Base-by-base conservation (phyloP, 2,888 invertebrate species). In the Falcaria lacertinaria region DNA sequence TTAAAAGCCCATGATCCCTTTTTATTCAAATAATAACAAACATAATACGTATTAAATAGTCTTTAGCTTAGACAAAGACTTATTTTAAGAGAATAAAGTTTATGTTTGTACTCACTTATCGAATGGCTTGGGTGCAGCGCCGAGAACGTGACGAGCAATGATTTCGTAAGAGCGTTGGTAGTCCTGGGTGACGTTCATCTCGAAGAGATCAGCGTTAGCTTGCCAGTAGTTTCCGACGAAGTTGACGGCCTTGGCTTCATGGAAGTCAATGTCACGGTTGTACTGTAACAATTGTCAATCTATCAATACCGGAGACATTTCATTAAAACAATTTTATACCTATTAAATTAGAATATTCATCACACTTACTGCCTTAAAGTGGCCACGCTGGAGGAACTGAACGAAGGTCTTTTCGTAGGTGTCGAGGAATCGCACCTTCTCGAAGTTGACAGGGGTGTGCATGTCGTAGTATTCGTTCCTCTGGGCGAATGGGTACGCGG, bases 401-500 rank as follows among this genome's bases (percentile, higher is more conserved):
- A 90, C 64, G 75, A 86, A 86, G 15, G 71, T 70, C 48, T 89
- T 84, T 63, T 92, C 92, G 74, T 92, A 93, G 45, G 89, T 80
- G 54, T 91, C 86, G 81, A 93, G 91, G 60, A 92, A 89, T 43
- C 90, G 74, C 15, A 87, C 52, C 41, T 77, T 67, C 51, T 93
- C 88, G 14, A 70, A 63, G 48, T 86, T 77, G 19, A 74, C 72
- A 85, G 91, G 88, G 67, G 57, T 66, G 39, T 80, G 90, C 42
- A 94, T 76, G 43, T 91, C 85, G 80, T 92, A 94, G 81, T 92
- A 47, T 60, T 91, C 88, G 48, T 90, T 90, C 56, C 92, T 91
- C 57, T 87, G 87, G 28, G 91, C 91, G 79, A 91, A 92, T 15
- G 91, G 90, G 40, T 90, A 64, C 41, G 50, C 54, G 15, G 57